A percentile compares a stretch with the other conserved stretches of the same genome.
These are phyloP conservation scores for Scolopax bukidnonensis DNA, from an alignment of 2,797 vertebrate species.

Conservation along the genomic window DNA sequence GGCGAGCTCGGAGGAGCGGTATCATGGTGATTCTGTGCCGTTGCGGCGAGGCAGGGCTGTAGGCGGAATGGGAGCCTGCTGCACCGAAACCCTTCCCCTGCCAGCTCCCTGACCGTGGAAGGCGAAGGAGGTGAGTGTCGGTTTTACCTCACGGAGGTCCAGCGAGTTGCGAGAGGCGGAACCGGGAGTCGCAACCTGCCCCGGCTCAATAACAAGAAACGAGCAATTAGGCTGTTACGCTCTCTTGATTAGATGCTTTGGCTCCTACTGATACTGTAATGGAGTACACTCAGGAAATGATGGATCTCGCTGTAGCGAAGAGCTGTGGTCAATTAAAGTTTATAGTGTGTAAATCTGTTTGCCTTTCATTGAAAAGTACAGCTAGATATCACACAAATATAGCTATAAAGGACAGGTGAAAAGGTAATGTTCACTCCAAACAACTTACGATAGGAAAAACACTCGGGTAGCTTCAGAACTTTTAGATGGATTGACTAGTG, in stretches of 20 bases:
- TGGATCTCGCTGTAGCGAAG: background rate
- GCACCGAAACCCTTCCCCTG: conserved; percentile 39
- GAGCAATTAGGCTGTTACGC: background rate
- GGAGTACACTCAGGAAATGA: conserved; percentile 28
- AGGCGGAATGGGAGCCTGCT: conserved; percentile 60
- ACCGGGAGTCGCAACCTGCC: background rate
- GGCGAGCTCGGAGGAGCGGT: background rate
- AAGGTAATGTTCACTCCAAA: background rate
- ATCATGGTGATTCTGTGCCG: conserved; percentile 31
- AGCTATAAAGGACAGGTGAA: background rate
- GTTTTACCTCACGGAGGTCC: background rate
- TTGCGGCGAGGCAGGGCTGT: conserved; percentile 48
- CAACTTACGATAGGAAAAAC: rapidly evolving
- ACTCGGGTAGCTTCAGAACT: background rate
- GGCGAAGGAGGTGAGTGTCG: conserved; percentile 62
- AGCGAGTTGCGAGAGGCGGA: background rate
- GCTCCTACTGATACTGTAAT: background rate
- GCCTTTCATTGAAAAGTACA: background rate
- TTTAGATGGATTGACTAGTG: conserved; percentile 3
- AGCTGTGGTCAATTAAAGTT: background rate
- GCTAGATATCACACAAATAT: too few species aligned
- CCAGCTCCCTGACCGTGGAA: conserved; percentile 57
- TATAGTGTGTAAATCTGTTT: background rate
- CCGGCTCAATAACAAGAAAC: background rate
- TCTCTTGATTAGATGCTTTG: background rate